Base-by-base conservation (phyloP, 2,888 invertebrate species). In the Rotaria magnacalcarata region DNA sequence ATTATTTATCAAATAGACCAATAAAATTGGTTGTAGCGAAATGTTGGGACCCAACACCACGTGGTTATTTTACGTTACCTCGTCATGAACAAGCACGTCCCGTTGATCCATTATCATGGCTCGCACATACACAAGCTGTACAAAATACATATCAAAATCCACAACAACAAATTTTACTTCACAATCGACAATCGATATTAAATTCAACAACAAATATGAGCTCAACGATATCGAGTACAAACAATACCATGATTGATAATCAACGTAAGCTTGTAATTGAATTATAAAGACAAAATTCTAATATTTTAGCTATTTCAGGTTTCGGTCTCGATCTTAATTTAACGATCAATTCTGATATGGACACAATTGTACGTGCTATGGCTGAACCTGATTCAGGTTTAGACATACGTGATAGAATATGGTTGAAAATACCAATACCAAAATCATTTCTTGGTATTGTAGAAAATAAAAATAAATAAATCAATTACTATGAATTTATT, bases 51-150 rank as follows among this genome's bases (percentile, higher is more conserved):
- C 96, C 97, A 19, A 96, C 96, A 92, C 97, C 97, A 1, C 97
- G 97, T 91, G 97, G 97, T 1, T 98, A 98, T 92, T 98, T 99
- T 91, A 97, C 97, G 84, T 96, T 99, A 91, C 75, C 86, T 27
- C 98, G 98, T 0, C 93, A 87, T 21, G 98, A 99, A 91, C 98
- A 98, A 0, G 98, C 98, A 58, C 93, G 98, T 88, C 99, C 99
- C 43, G 99, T 99, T 87, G 99, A 99, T 92, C 99, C 98, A 56
- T 97, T 96, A 89, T 98, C 99, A 27, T 99, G 99, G 99, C 97
- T 99, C 19, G 97, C 97, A 0, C 98, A 99, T 91, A 99, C 98
- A 24, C 96, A 96, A 88, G 97, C 97, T n/a, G 47, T 67, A n/a
- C 60, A 84, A n/a, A 34, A 75, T 56, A 84, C 67, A 41, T 75